phyloP scores from a whole-genome alignment of 2,888 invertebrate genomes.

The Therioaphis trifolii region DNA sequence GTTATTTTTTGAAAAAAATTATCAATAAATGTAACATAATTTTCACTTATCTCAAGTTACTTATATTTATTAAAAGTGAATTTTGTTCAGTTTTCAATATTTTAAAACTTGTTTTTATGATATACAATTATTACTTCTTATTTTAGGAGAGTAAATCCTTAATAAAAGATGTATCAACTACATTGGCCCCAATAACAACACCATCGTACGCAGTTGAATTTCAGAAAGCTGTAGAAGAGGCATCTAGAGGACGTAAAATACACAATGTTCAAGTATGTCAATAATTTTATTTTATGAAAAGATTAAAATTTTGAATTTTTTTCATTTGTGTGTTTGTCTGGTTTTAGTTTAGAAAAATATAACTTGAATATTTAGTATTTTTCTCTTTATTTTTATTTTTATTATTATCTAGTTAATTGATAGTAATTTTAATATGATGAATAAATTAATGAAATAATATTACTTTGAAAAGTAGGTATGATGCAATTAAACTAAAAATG shows the following conservation, averaged over 20 bases:
- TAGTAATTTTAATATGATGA: background rate
- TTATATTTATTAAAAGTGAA: too few species aligned
- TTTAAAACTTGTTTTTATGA: background rate
- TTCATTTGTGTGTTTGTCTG: too few species aligned
- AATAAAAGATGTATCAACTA: constrained; percentile 69
- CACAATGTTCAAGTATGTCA: constrained; percentile 71
- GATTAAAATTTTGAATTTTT: background rate
- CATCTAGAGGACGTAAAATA: constrained; percentile 74
- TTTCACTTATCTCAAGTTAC: too few species aligned
- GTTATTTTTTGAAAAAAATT: too few species aligned
- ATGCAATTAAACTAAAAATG: too few species aligned
- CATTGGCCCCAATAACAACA: constrained; percentile 71
- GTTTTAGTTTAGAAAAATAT: too few species aligned
- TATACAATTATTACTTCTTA: constrained; percentile 33
- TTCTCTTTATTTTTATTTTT: background rate
- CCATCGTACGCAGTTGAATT: constrained; percentile 73
- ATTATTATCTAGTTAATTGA: background rate
- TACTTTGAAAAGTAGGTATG: too few species aligned
- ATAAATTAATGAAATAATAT: too few species aligned
- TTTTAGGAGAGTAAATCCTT: constrained; percentile 70
- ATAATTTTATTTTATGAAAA: background rate
- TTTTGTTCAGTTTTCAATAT: too few species aligned
- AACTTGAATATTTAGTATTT: too few species aligned
- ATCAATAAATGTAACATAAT: too few species aligned
- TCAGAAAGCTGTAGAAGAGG: constrained; percentile 72